Base-by-base conservation (phyloP, 2,888 invertebrate species). In the Panzeria rudis region DNA sequence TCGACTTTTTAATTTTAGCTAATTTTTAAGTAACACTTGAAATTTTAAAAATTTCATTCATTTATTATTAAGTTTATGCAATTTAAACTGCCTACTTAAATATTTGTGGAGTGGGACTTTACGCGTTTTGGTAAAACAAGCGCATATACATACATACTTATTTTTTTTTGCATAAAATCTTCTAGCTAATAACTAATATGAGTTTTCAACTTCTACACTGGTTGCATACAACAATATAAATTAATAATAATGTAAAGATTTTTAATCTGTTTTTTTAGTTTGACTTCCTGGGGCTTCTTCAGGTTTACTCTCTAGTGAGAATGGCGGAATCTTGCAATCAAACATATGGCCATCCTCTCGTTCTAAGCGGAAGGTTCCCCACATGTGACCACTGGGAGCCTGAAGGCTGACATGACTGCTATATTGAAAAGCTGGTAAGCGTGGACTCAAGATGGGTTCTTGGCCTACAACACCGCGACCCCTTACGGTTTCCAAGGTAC, bases 291-390 rank as follows among this genome's bases (percentile, higher is more conserved):
- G 81, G 1, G 86, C 88, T 54, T 95, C 95, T 83, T 97, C 97
- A 15, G 96, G 95, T 93, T 98, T 98, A 90, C 98, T 98, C 93
- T 99, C 99, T 85, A 99, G 93, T 0, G 98, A 98, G 93, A 99
- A 99, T 0, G 99, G 98, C 52, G 99, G 99, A 91, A 99, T 99
- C 90, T 98, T 95, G 91, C 98, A 98, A 92, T 99, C 99, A 93
- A 99, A 99, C 0, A 97, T 96, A 91, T 97, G 97, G 2, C 99
- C 99, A 93, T 99, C 98, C 92, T 98, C 98, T 82, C 98, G 95
- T 93, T 99, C 99, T 96, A 99, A 97, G 89, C 98, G 95, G 91
- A 99, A 99, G 3, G 98, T 98, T 75, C 99, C 99, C 92, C 92
- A 93, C 92, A 93, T 93, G 80, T 99, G 99, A 9, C 99, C 99